A percentile compares a stretch with the other conserved stretches of the same genome.
Conservation (phyloP, 2,113 vertebrate species). For the Hippopotamus amphibius region DNA sequence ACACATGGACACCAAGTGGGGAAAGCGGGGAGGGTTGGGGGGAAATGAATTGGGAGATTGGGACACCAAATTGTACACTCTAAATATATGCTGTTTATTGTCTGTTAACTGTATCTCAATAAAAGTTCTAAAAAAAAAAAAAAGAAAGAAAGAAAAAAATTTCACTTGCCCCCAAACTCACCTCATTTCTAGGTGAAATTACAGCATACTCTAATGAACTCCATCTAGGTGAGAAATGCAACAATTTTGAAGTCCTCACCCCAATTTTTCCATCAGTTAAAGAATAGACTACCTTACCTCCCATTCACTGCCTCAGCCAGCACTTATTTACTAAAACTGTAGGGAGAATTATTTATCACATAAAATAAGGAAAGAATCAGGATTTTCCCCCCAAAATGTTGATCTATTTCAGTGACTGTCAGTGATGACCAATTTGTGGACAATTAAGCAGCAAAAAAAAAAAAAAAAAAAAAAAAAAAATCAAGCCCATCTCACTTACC, state of each 20-base stretch:
- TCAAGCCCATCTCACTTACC: background rate
- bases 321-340: background rate
- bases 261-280: background rate
- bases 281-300: background rate
- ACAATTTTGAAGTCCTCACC: background rate
- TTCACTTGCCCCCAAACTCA: background rate
- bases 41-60: too few relatives aligned
- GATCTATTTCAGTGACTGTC: background rate
- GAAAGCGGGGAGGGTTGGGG: too few relatives aligned
- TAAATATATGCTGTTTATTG: too few relatives aligned
- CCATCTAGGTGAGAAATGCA: background rate
- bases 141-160: background rate
- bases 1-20: too few relatives aligned
- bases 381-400: background rate
- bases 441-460: background rate
- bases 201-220: background rate
- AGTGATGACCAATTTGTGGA: background rate
- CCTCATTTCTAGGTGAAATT: slow-evolving; percentile 28
- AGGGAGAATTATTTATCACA: background rate
- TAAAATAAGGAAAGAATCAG: background rate
- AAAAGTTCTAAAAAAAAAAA: too few relatives aligned
- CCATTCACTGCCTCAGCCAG: background rate
- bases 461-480: too few relatives aligned
- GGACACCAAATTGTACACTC: too few relatives aligned
- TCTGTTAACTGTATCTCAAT: too few relatives aligned